These are phyloP conservation scores for Vespertilio murinus DNA, from an alignment of 2,797 vertebrate species.

Conservation along the genomic window DNA sequence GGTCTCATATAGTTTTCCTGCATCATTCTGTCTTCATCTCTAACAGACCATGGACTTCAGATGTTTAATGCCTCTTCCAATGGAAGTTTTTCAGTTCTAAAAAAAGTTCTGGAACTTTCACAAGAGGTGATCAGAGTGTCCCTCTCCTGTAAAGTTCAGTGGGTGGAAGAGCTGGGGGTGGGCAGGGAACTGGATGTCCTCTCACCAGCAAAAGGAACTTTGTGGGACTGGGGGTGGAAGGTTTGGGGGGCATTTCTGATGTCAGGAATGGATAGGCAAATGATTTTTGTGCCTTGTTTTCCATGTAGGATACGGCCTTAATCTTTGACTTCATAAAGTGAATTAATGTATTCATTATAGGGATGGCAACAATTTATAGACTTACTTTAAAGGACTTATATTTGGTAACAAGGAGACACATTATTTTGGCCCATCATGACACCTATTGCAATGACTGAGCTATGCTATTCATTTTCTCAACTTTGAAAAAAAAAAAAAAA, in stretches of 20 bases:
- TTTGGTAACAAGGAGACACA: not conserved
- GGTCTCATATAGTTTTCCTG: not conserved
- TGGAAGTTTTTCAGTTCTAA: not conserved
- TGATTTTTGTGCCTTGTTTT: not conserved
- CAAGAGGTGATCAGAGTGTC: not conserved
- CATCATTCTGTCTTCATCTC: not conserved
- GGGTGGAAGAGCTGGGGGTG: not conserved
- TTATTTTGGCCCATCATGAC: not conserved
- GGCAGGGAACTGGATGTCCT: not conserved
- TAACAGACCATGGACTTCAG: not conserved
- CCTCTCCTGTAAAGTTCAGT: not conserved
- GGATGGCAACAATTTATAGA: not conserved
- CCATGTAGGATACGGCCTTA: not conserved
- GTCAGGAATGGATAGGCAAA: not conserved
- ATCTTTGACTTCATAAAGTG: not conserved
- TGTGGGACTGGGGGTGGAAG: not conserved
- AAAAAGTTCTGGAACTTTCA: not conserved
- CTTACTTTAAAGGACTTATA: not conserved
- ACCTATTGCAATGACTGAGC: not conserved
- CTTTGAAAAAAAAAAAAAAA: slow-evolving; percentile 40
- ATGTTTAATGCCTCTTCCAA: not conserved
- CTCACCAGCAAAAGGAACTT: not conserved
- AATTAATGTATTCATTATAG: not conserved
- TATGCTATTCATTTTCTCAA: not conserved
- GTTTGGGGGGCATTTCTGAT: not conserved